Percentiles rank a stretch among this genome's conserved stretches.
phyloP scores from a whole-genome alignment of 2,113 vertebrate species.

The Sorex fumeus region DNA sequence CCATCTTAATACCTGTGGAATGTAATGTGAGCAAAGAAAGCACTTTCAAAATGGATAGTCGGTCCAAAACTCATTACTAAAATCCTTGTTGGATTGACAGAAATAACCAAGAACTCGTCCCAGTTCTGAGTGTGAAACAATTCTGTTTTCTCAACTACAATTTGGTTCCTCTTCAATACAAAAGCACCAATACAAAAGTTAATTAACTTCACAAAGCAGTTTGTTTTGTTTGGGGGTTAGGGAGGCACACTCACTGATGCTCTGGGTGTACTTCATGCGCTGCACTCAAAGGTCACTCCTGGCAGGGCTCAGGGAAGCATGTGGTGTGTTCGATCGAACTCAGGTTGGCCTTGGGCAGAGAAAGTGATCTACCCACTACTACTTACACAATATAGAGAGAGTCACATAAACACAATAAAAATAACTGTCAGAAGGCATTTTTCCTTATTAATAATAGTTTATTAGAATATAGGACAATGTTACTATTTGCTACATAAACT shows the following conservation, averaged over 20 bases:
- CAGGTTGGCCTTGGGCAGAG: no score
- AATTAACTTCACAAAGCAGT: slow-evolving; percentile 83
- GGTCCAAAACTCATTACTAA: slow-evolving; percentile 60
- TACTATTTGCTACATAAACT: slow-evolving; percentile 75
- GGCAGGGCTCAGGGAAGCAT: no score
- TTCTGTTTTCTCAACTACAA: slow-evolving; percentile 79
- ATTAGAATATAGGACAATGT: slow-evolving; percentile 80
- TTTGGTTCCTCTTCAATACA: slow-evolving; percentile 68
- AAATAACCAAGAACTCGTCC: slow-evolving; percentile 51
- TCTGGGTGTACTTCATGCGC: no score
- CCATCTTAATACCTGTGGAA: slow-evolving; percentile 71
- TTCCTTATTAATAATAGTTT: slow-evolving; percentile 83
- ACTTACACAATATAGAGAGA: neutral
- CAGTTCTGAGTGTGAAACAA: slow-evolving; percentile 57
- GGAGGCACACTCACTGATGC: no score
- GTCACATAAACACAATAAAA: slow-evolving; percentile 81
- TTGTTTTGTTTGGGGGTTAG: no score
- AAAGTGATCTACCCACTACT: no score
- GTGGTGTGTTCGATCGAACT: no score
- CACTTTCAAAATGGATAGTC: slow-evolving; percentile 75
- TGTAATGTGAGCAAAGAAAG: slow-evolving; percentile 64
- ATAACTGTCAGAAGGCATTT: slow-evolving; percentile 63
- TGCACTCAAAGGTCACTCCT: no score
- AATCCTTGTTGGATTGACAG: slow-evolving; percentile 21
- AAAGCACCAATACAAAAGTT: slow-evolving; percentile 69